These are phyloP conservation scores for Poecilia velifera DNA, from an alignment of 2,797 vertebrate genomes.

Conservation along the genomic window DNA sequence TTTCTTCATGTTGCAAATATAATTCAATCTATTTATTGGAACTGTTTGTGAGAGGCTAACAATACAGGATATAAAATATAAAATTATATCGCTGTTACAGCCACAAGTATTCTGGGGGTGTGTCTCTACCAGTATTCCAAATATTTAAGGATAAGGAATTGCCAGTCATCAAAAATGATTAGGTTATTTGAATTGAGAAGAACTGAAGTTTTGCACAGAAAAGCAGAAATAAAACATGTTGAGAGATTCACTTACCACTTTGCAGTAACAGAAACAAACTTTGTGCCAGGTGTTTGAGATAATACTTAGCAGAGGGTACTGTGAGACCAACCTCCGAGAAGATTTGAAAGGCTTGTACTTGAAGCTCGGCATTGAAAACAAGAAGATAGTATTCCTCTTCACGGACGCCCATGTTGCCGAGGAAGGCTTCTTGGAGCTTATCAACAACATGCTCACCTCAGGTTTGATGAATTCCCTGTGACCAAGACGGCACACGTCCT, in stretches of 20 bases:
- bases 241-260: not conserved
- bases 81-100: not conserved
- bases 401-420: constrained; percentile 93
- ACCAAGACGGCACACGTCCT: not conserved
- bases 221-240: not conserved
- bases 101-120: not conserved
- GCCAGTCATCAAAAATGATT: constrained; percentile 5
- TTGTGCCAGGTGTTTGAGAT: constrained; percentile 92
- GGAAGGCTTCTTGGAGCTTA: constrained; percentile 95
- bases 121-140: not conserved
- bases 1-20: not conserved
- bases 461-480: constrained; percentile 72
- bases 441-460: constrained; percentile 99
- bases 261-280: constrained; percentile 10
- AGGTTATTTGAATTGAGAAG: not conserved
- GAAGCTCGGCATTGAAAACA: constrained; percentile 91
- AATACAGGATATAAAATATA: not conserved
- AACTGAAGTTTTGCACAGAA: not conserved
- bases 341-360: constrained; percentile 91
- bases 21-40: not conserved
- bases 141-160: not conserved
- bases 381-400: constrained; percentile 90
- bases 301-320: constrained; percentile 89
- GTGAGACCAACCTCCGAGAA: constrained; percentile 88
- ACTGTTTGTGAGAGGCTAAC: not conserved